These are phyloP conservation scores for Sarcophaga peregrina DNA, from an alignment of 1,140 invertebrate species.

Conservation along the genomic window DNA sequence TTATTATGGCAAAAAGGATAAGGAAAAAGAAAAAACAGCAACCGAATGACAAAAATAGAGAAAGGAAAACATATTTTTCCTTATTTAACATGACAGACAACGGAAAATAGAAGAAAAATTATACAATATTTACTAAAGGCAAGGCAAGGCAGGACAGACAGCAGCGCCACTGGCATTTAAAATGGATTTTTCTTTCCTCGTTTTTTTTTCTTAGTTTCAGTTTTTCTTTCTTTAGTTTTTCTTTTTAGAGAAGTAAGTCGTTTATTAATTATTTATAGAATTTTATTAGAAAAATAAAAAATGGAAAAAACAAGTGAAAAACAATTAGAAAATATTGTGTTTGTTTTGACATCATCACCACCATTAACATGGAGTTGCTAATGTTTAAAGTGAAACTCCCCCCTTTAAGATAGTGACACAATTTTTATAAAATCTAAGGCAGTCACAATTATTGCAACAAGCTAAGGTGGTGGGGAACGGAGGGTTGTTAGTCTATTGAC, in stretches of 20 bases:
- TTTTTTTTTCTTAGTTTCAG: neutral
- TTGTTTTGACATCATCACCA: constrained; percentile 26
- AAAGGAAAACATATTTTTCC: neutral
- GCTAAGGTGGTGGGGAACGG: too few relatives aligned
- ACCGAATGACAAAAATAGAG: neutral
- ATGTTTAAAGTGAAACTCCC: neutral
- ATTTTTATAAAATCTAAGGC: too few relatives aligned
- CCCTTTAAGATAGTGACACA: too few relatives aligned
- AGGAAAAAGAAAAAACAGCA: neutral
- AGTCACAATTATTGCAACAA: too few relatives aligned
- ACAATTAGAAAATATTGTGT: constrained; percentile 12
- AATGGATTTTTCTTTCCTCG: too few relatives aligned
- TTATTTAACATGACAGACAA: neutral
- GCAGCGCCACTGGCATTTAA: too few relatives aligned
- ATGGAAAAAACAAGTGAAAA: neutral
- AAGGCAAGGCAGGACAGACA: neutral
- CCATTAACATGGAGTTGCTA: neutral
- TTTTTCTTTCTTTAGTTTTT: neutral
- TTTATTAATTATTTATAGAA: constrained; percentile 20
- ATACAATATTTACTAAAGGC: constrained; percentile 6
- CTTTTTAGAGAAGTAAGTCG: neutral
- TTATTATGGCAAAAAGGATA: too few relatives aligned
- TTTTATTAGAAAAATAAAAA: neutral
- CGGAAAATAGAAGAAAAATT: neutral
- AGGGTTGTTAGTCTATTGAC: too few relatives aligned